Evolutionary conservation across 2,888 invertebrate genomes (phyloP), one percentile per base, ranked within the genome.

Genomic region (Lymantria dispar): DNA sequence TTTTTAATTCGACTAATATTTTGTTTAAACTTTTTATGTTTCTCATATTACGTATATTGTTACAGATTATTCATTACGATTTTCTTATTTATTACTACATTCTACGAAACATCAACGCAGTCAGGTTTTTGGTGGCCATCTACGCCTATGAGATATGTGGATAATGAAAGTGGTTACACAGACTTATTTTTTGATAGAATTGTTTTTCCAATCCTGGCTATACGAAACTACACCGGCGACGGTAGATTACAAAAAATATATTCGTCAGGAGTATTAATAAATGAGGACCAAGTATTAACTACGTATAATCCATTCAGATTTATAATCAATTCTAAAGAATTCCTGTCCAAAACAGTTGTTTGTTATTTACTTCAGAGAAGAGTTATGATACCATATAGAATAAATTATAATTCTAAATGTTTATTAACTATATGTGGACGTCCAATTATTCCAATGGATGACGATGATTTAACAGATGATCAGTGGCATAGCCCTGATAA

Each of bases 261-360:
- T 31, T 37, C 43, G 3, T 10, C 31, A 7, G 49, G 44, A 8
- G 41, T 49, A 10, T 22, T 45, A 31, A 1, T 49, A 36, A 33
- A 40, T 36, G 29, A 13, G 0, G 11, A 10, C 11, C 37, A 41
- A 1, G n/a, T 50, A 30, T 7, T 50, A n/a, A 50, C 50, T 37
- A 45, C 50, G 7, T 50, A 7, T 10, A 50, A 50, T 50, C 45
- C 50, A 12, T 45, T 50, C 14, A 41, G 45, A 30, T 14, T 37
- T 9, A 11, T 14, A 14, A 13, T 39, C 15, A 44, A 41, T 31
- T 11, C 44, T 5, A 13, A 8, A 45, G 29, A 5, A 7, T 3
- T 12, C 2, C 13, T 14, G 8, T 40, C 14, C 5, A 14, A 40
- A 14, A 40, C 8, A 14, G 5, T 3, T 8, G 43, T 30, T 12